Evolutionary conservation across 37 sponge, comb jelly and placozoan species (phyloP), one percentile per base, ranked within the genome.

Genomic region (Halichondria panicea): DNA sequence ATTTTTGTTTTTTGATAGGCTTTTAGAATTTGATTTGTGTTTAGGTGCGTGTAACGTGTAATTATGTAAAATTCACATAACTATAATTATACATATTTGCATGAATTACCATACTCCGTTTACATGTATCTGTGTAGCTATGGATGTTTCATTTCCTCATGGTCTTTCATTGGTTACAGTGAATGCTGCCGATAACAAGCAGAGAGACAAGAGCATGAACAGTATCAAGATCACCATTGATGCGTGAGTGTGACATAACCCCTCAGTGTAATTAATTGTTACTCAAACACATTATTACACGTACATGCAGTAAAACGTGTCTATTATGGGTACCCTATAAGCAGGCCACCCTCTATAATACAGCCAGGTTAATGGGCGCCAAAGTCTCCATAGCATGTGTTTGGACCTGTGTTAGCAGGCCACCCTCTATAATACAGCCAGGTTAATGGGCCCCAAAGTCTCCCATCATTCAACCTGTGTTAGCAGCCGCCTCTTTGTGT

Each of bases 101-200:
- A 60, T 8, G 30, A 18, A 27, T 11, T 60, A 27, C 22, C 22
- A 15, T 60, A 24, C 22, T 18, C 22, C 22, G 30, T 60, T 9
- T 60, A 24, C 22, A 32, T 65, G 41, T 65, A 7, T 21, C 9
- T 8, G 19, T 28, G 30, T 28, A 9, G 18, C 15, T 35, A n/a
- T 35, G 41, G 11, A 30, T 66, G 11, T 38, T 64, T 36, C 31
- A 9, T 36, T 4, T 34, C 8, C 66, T 11, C 19, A 8, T 58
- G 27, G 6, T 58, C 25, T 58, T 21, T 58, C n/a, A 25, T 7
- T 58, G 15, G 24, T 15, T 64, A 24, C 59, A 83, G 98, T 97
- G 43, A 97, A 97, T 78, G 98, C 98, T 30, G 96, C 98, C 19
- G 98, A 97, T 59, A 97, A 97, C 91, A 97, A 97, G 72, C 90